Evolutionary conservation across 2,113 vertebrate genomes (phyloP).

Genomic region (Leptosomus discolor): DNA sequence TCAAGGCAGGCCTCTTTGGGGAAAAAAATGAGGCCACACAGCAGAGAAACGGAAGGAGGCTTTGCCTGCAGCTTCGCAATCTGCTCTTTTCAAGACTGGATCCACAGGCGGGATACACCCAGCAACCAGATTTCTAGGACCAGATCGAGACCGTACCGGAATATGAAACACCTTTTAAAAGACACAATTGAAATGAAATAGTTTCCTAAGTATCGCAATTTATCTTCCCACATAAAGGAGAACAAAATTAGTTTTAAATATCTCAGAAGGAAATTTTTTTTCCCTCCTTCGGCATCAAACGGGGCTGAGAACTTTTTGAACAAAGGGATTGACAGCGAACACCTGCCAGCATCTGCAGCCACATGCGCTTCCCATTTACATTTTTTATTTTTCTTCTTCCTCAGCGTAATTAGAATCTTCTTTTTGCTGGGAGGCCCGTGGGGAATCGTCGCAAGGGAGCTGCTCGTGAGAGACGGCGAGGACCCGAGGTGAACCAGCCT

Average conservation of each 20-base stretch:
- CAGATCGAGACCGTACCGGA: not conserved
- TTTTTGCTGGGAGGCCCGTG: not conserved
- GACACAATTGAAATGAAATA: not conserved
- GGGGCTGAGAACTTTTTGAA: not conserved
- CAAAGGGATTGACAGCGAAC: not conserved
- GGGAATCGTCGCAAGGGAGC: not conserved
- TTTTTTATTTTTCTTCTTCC: not conserved
- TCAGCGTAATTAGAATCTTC: not conserved
- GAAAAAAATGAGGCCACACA: not conserved
- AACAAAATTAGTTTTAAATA: constrained; percentile 9
- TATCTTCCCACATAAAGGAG: constrained; percentile 8
- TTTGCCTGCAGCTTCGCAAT: not conserved
- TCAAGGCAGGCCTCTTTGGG: not conserved
- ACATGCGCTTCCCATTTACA: not conserved
- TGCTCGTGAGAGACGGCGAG: accelerated
- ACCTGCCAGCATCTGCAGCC: not conserved
- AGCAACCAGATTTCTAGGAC: not conserved
- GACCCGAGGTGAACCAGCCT: not conserved
- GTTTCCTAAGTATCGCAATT: not conserved
- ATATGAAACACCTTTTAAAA: not conserved
- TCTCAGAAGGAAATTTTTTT: not conserved
- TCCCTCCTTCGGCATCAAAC: not conserved
- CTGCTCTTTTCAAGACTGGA: not conserved
- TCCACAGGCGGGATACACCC: not conserved
- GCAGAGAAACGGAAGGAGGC: not conserved